Conservation (phyloP, 2,888 invertebrate species). For the Cryptocheilus praepositus region DNA sequence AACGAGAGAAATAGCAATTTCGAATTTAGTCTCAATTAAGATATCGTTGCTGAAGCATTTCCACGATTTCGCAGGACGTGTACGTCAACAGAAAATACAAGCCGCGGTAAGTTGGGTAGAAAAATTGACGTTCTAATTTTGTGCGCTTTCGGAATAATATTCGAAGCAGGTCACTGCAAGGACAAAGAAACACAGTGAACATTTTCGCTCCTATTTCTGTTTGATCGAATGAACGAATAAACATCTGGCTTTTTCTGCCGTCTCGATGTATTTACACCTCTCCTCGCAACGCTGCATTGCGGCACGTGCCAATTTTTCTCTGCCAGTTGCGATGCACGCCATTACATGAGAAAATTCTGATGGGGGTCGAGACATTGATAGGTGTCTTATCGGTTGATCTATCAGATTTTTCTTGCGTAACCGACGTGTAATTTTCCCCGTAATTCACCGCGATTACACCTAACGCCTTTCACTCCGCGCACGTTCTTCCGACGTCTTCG, state of each 20-base stretch:
- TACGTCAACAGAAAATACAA: no score
- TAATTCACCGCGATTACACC: conserved; percentile 54
- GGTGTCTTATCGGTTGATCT: conserved; percentile 44
- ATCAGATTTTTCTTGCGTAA: conserved; percentile 46
- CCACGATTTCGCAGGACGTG: no score
- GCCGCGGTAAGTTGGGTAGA: no score
- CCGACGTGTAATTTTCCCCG: conserved; percentile 52
- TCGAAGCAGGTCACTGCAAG: no score
- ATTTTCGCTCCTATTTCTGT: no score
- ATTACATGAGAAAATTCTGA: conserved; percentile 33
- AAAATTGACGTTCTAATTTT: no score
- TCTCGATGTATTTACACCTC: no score
- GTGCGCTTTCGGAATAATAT: no score
- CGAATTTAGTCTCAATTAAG: conserved; percentile 15
- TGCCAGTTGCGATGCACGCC: conserved; percentile 18
- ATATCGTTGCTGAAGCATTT: not conserved
- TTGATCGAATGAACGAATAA: no score
- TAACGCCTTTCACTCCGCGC: conserved; percentile 51
- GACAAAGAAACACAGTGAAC: no score
- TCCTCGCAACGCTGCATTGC: not conserved
- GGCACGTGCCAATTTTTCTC: conserved; percentile 43
- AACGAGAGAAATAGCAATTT: not conserved
- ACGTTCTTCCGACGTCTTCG: not conserved
- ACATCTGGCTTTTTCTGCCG: no score
- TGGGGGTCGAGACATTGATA: conserved; percentile 39